Conservation (phyloP, 1,140 invertebrate genomes). For the Dinothrombium tinctorium region DNA sequence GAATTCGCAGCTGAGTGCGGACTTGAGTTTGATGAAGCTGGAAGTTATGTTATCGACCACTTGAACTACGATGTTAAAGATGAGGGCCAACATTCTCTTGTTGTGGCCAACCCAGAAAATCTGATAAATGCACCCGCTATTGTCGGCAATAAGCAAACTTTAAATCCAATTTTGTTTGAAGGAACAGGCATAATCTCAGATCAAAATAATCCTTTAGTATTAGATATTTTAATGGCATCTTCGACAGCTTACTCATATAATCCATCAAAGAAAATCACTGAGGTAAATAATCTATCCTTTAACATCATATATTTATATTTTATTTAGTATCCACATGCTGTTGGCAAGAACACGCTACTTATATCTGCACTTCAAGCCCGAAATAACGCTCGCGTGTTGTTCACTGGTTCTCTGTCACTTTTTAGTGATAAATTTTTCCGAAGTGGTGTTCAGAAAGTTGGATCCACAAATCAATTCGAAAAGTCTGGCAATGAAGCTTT, state of each 20-base stretch:
- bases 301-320: slow-evolving; percentile 1
- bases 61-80: slow-evolving; percentile 51
- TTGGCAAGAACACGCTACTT: slow-evolving; percentile 73
- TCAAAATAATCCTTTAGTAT: slow-evolving; percentile 68
- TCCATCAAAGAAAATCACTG: slow-evolving; percentile 50
- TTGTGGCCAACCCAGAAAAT: slow-evolving; percentile 61
- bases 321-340: slow-evolving; percentile 64
- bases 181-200: slow-evolving; percentile 62
- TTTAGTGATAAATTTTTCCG: slow-evolving; percentile 91
- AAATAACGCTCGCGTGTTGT: slow-evolving; percentile 91
- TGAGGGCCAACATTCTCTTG: slow-evolving; percentile 53
- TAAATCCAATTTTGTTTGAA: slow-evolving; percentile 53
- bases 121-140: slow-evolving; percentile 69
- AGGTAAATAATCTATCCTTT: slow-evolving; percentile 25
- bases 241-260: slow-evolving; percentile 86
- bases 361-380: slow-evolving; percentile 88
- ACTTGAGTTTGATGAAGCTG: slow-evolving; percentile 92
- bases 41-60: slow-evolving; percentile 80
- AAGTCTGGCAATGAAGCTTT: slow-evolving; percentile 67
- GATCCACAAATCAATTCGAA: slow-evolving; percentile 27
- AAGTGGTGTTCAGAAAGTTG: slow-evolving; percentile 45
- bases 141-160: slow-evolving; percentile 37
- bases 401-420: slow-evolving; percentile 88
- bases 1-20: slow-evolving; percentile 93
- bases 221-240: slow-evolving; percentile 71